Percentiles rank a stretch among this genome's conserved stretches.
phyloP scores from a whole-genome alignment of 2,888 invertebrate genomes.

The Agrilus biguttatus region DNA sequence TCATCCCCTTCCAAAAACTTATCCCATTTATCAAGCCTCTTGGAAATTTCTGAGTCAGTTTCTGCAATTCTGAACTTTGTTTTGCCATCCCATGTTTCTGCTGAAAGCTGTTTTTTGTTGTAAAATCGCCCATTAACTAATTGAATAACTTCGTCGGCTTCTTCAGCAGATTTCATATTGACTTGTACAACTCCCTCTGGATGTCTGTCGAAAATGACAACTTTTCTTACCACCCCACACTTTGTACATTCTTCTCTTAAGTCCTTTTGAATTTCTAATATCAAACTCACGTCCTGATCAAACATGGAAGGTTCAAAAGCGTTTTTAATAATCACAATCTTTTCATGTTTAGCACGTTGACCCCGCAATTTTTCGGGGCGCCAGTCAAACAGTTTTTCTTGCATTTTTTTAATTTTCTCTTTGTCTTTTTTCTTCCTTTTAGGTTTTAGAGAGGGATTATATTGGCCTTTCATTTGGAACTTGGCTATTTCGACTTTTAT shows the following conservation, averaged over 20 bases:
- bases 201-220: constrained; percentile 82
- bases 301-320: constrained; percentile 82
- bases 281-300: constrained; percentile 74
- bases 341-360: constrained; percentile 76
- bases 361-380: constrained; percentile 81
- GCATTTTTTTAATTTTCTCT: constrained; percentile 80
- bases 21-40: constrained; percentile 78
- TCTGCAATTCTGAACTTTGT: constrained; percentile 77
- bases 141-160: constrained; percentile 79
- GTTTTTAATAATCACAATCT: constrained; percentile 84
- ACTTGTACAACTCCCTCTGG: constrained; percentile 91
- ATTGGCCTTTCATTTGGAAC: constrained; percentile 88
- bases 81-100: constrained; percentile 90
- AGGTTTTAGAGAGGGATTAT: constrained; percentile 83
- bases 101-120: constrained; percentile 69
- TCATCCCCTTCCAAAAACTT: constrained; percentile 52
- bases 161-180: constrained; percentile 77
- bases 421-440: constrained; percentile 81
- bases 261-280: constrained; percentile 84
- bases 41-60: constrained; percentile 72
- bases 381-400: constrained; percentile 95
- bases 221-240: constrained; percentile 84
- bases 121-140: constrained; percentile 85
- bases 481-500: constrained; percentile 83
- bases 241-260: constrained; percentile 78